phyloP scores from a whole-genome alignment of 2,797 vertebrate species.

The Sebastes steindachneri region DNA sequence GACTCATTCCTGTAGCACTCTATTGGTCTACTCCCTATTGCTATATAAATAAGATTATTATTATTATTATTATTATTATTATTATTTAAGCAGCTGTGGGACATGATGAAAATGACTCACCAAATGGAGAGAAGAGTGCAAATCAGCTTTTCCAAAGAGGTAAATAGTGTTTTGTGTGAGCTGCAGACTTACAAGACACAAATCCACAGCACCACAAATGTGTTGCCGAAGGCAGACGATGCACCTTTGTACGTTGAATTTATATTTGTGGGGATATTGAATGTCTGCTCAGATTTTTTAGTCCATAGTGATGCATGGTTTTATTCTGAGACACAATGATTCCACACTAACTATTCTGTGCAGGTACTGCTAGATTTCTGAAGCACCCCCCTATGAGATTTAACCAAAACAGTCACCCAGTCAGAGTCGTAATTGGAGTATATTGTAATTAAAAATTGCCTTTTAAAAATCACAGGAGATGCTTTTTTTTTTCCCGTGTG shows the following conservation, averaged over 20 bases:
- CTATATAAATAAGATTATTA: not conserved
- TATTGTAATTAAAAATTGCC: not conserved
- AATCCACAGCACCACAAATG: not conserved
- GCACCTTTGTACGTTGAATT: not conserved
- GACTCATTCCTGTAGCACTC: too few species aligned
- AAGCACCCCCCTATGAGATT: not conserved
- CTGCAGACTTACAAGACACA: not conserved
- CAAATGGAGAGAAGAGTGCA: not conserved
- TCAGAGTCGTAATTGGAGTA: not conserved
- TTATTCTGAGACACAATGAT: not conserved
- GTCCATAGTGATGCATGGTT: not conserved
- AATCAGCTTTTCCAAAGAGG: not conserved
- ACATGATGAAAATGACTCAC: not conserved
- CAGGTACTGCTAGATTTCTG: not conserved
- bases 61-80: not conserved
- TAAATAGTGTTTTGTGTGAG: not conserved
- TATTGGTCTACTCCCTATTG: not conserved
- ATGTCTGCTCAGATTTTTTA: not conserved
- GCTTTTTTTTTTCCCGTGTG: not conserved
- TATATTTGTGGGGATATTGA: not conserved
- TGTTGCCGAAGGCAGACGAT: not conserved
- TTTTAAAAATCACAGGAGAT: not conserved
- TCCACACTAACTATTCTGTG: not conserved
- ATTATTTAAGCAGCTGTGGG: slow-evolving; percentile 27
- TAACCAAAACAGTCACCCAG: not conserved